Evolutionary conservation across 2,888 invertebrate species (phyloP).

Genomic region (Meliscaeva auricollis): DNA sequence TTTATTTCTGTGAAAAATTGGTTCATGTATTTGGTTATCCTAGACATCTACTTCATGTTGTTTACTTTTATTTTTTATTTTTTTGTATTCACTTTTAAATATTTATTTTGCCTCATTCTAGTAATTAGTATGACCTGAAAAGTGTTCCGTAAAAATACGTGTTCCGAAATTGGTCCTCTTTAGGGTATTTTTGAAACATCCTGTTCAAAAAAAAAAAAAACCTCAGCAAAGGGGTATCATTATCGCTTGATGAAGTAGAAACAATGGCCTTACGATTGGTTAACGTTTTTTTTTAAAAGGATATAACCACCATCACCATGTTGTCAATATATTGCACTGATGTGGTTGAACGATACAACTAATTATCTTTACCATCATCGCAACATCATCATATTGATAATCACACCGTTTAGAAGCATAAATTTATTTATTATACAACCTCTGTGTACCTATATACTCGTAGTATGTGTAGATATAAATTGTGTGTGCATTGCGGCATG

Average conservation of each 20-base stretch:
- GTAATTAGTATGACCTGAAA: no score
- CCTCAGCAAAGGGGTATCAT: background rate
- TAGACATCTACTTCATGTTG: no score
- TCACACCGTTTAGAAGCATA: slow-evolving; percentile 11
- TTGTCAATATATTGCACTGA: slow-evolving; percentile 1
- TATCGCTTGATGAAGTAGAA: slow-evolving; percentile 33
- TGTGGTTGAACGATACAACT: background rate
- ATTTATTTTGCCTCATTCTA: no score
- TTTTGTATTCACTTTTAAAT: no score
- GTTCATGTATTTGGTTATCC: no score
- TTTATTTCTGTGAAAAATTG: no score
- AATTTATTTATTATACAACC: background rate
- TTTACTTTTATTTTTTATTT: no score
- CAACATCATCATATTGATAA: slow-evolving; percentile 18
- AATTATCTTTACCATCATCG: slow-evolving; percentile 27
- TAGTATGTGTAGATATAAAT: background rate
- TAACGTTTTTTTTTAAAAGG: slow-evolving; percentile 17
- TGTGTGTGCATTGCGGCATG: background rate
- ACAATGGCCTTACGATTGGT: slow-evolving; percentile 43
- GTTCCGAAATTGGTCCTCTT: no score
- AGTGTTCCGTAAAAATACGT: no score
- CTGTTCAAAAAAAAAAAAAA: slow-evolving; percentile 1
- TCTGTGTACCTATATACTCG: no score
- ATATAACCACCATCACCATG: background rate
- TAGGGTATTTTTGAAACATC: no score